phyloP scores from a whole-genome alignment of 1,140 invertebrate genomes.

The Drosophila aff. region DNA sequence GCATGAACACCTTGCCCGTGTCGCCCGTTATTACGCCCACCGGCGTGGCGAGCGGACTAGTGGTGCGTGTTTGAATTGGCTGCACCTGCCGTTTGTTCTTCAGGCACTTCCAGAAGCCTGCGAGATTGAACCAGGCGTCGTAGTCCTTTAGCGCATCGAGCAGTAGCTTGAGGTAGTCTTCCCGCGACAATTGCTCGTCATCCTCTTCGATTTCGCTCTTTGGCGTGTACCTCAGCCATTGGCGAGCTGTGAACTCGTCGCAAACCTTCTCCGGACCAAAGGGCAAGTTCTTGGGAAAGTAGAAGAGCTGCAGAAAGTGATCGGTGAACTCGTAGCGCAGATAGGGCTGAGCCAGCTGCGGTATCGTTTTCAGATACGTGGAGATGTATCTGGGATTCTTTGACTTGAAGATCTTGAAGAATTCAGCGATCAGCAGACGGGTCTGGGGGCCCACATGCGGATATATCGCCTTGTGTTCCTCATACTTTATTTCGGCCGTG shows the following conservation, averaged over 20 bases:
- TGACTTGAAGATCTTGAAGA: conserved; percentile 63
- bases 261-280: conserved; percentile 57
- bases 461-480: conserved; percentile 47
- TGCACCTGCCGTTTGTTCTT: conserved; percentile 47
- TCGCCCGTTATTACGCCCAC: conserved; percentile 54
- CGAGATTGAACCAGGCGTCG: conserved; percentile 53
- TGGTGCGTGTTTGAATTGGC: conserved; percentile 49
- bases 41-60: conserved; percentile 57
- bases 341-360: conserved; percentile 46
- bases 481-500: conserved; percentile 59
- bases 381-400: conserved; percentile 51
- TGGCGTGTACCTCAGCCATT: conserved; percentile 60
- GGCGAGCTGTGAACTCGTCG: conserved; percentile 49
- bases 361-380: conserved; percentile 57
- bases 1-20: conserved; percentile 59
- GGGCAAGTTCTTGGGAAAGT: conserved; percentile 30
- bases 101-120: conserved; percentile 58
- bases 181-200: conserved; percentile 57
- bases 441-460: conserved; percentile 55
- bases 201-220: conserved; percentile 33
- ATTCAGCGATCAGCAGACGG: conserved; percentile 46
- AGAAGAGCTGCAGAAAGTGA: conserved; percentile 65
- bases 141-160: conserved; percentile 57
- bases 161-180: conserved; percentile 60
- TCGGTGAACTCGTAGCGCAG: conserved; percentile 62